Conservation (phyloP, 2,797 vertebrate species). For the Botia almorhae region DNA sequence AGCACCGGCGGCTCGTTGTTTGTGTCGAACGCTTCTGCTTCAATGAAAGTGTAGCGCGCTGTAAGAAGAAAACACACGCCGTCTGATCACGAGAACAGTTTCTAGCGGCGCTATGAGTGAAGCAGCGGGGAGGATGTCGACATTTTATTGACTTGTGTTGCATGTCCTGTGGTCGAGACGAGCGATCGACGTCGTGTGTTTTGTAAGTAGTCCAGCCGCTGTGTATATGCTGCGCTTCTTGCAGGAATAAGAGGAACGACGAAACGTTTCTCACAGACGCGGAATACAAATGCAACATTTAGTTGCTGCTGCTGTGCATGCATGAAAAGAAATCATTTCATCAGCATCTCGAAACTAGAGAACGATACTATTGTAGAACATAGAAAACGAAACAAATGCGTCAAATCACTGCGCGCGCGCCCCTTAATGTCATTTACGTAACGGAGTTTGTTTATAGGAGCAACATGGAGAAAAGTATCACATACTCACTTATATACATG, state of each 20-base stretch:
- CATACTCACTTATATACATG: background rate
- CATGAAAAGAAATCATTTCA: background rate
- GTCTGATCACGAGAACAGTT: conserved; percentile 19
- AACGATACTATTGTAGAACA: background rate
- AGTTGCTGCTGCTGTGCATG: background rate
- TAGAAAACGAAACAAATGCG: conserved; percentile 35
- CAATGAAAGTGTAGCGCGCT: background rate
- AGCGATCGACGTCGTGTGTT: conserved; percentile 38
- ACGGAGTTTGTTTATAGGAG: background rate
- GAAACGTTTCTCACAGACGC: background rate
- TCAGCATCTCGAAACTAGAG: conserved; percentile 16
- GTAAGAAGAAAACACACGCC: background rate
- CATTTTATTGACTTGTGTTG: conserved; percentile 42
- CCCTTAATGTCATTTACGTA: conserved; percentile 12
- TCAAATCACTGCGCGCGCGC: conserved; percentile 42
- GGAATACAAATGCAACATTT: background rate
- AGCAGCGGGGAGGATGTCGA: conserved; percentile 38
- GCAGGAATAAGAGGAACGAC: background rate
- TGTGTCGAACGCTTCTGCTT: conserved; percentile 21
- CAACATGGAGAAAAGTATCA: background rate
- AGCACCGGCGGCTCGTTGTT: conserved; percentile 52
- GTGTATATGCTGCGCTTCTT: conserved; percentile 7
- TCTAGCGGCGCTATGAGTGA: background rate
- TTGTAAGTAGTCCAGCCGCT: conserved; percentile 50
- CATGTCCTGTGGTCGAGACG: conserved; percentile 42